Evolutionary conservation across 2,797 vertebrate genomes (phyloP).

Genomic region (Cebuella pygmaea): DNA sequence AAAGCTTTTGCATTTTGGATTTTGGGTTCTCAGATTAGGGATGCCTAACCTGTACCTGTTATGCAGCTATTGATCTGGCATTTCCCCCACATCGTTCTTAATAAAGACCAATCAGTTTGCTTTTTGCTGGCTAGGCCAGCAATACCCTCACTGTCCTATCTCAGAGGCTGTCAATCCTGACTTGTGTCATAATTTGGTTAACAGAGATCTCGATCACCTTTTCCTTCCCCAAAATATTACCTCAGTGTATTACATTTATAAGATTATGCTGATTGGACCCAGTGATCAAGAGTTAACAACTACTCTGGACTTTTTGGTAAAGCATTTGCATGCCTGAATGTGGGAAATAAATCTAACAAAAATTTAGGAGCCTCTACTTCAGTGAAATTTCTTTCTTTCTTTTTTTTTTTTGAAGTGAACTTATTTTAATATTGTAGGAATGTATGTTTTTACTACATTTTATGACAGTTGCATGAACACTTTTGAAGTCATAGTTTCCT

Average conservation of each 20-base stretch:
- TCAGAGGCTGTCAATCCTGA: background rate
- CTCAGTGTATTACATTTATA: background rate
- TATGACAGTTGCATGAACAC: slow-evolving; percentile 29
- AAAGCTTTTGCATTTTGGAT: background rate
- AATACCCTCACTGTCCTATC: background rate
- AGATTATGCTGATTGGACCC: background rate
- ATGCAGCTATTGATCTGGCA: background rate
- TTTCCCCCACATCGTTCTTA: background rate
- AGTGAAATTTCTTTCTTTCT: background rate
- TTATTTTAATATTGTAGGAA: slow-evolving; percentile 28
- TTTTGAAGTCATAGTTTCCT: slow-evolving; percentile 22
- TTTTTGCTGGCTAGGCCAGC: background rate
- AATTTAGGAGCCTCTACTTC: background rate
- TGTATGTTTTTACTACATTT: slow-evolving; percentile 12
- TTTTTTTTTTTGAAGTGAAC: background rate
- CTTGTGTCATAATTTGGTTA: background rate
- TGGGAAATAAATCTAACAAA: background rate
- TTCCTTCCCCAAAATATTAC: background rate
- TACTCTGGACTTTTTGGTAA: background rate
- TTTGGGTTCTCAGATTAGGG: background rate
- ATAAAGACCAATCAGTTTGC: background rate
- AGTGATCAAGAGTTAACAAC: background rate
- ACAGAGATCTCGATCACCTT: background rate
- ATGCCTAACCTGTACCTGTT: background rate
- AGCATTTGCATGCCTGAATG: background rate